Evolutionary conservation across 2,888 invertebrate genomes (phyloP).

Genomic region (Drosophila peninsularis): DNA sequence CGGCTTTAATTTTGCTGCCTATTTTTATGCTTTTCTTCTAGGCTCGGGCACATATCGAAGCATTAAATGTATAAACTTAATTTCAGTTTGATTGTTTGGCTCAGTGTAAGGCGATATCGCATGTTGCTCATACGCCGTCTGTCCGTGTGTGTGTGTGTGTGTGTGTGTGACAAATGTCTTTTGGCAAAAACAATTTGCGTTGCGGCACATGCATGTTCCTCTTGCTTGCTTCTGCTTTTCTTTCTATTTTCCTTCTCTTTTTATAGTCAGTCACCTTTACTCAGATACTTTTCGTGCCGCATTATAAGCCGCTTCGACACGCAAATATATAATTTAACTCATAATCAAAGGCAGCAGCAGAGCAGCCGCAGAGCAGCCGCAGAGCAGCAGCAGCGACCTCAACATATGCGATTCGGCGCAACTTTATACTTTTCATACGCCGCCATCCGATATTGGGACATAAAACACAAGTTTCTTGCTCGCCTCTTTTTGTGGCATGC

Average conservation of each 20-base stretch:
- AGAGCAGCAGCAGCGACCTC: conserved; percentile 37
- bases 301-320: conserved; percentile 67
- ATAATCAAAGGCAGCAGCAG: conserved; percentile 61
- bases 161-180: conserved; percentile 75
- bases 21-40: conserved; percentile 16
- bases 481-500: conserved; percentile 40
- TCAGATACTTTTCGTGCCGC: conserved; percentile 48
- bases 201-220: conserved; percentile 57
- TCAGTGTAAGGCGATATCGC: conserved; percentile 81
- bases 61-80: conserved; percentile 81
- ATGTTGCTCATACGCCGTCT: conserved; percentile 78
- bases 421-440: conserved; percentile 75
- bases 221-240: conserved; percentile 13
- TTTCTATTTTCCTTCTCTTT: conserved; percentile 28
- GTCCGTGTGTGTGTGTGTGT: conserved; percentile 55
- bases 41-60: conserved; percentile 47
- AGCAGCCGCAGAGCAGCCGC: conserved; percentile 17
- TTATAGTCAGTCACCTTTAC: conserved; percentile 57
- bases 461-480: conserved; percentile 60
- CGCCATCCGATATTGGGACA: conserved; percentile 62
- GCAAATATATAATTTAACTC: conserved; percentile 79
- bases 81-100: conserved; percentile 79
- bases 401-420: conserved; percentile 57
- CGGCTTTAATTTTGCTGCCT: conserved; percentile 71
- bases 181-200: conserved; percentile 58